Percentiles rank a stretch among this genome's conserved stretches.
These are phyloP conservation scores for Idaea dimidiata DNA, from an alignment of 2,888 invertebrate genomes.

Conservation along the genomic window DNA sequence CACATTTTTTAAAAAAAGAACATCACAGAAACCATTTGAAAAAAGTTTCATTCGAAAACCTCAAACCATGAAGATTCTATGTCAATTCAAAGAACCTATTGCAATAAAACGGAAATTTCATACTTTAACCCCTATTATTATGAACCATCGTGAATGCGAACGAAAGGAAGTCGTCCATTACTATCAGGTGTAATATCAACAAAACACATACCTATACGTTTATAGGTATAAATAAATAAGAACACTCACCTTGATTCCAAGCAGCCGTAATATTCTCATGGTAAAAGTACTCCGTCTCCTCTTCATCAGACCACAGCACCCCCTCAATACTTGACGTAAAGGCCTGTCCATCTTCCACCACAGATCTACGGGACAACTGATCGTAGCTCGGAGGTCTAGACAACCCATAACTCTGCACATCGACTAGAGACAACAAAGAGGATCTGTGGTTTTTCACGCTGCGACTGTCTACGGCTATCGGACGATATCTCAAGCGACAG, in stretches of 20 bases:
- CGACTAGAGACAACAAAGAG: slow-evolving; percentile 58
- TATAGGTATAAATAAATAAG: no score
- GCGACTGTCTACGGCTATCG: slow-evolving; percentile 70
- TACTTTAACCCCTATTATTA: no score
- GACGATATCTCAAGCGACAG: slow-evolving; percentile 57
- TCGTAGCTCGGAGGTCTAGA: slow-evolving; percentile 73
- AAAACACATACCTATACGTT: no score
- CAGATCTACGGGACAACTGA: slow-evolving; percentile 68
- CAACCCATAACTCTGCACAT: slow-evolving; percentile 57
- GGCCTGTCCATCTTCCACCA: slow-evolving; percentile 62
- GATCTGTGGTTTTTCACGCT: slow-evolving; percentile 73
- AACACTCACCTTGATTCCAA: slow-evolving; percentile 71
- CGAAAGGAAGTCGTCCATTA: no score
- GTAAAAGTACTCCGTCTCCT: slow-evolving; percentile 76
- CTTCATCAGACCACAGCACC: slow-evolving; percentile 78
- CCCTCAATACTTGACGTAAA: slow-evolving; percentile 78
- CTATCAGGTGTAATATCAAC: no score
- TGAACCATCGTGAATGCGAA: no score
- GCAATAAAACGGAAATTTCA: no score
- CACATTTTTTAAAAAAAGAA: no score
- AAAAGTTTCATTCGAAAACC: no score
- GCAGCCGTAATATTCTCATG: slow-evolving; percentile 74
- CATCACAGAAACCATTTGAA: no score
- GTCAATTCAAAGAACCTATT: no score
- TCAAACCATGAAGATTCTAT: no score